Evolutionary conservation across 1,140 invertebrate species (phyloP).

Genomic region (Telenomus remus): DNA sequence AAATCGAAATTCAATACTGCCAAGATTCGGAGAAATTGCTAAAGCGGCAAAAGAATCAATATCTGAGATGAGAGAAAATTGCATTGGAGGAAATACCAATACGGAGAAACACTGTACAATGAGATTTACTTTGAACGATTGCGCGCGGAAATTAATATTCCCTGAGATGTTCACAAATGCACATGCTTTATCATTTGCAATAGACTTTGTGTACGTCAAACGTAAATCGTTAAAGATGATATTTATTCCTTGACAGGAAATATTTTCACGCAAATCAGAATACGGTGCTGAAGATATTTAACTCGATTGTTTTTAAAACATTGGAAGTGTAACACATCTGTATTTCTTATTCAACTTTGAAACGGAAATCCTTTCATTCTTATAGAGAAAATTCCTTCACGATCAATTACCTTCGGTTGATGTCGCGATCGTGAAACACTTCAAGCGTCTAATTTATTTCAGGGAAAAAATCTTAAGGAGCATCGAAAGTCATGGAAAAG

Average conservation of each 20-base stretch:
- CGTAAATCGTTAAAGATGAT: too few species aligned
- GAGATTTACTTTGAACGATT: conserved; percentile 48
- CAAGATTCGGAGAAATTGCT: not conserved
- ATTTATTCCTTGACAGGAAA: too few species aligned
- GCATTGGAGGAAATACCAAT: conserved; percentile 30
- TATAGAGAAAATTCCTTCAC: too few species aligned
- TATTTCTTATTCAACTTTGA: too few species aligned
- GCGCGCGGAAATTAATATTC: conserved; percentile 55
- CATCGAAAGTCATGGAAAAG: conserved; percentile 22
- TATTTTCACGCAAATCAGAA: too few species aligned
- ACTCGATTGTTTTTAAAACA: too few species aligned
- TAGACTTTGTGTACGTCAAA: too few species aligned
- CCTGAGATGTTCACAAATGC: conserved; percentile 25
- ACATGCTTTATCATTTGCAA: conserved; percentile 38
- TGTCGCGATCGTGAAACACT: not conserved
- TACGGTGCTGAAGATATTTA: too few species aligned
- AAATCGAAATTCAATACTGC: not conserved
- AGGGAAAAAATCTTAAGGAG: conserved; percentile 13
- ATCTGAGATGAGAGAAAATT: conserved; percentile 19
- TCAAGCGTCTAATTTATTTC: not conserved
- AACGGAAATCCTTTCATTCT: too few species aligned
- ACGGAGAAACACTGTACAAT: conserved; percentile 40
- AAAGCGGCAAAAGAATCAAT: conserved; percentile 32
- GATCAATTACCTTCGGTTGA: too few species aligned
- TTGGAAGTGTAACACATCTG: too few species aligned